Evolutionary conservation across 2,888 invertebrate species (phyloP).

Genomic region (Seira ritae): DNA sequence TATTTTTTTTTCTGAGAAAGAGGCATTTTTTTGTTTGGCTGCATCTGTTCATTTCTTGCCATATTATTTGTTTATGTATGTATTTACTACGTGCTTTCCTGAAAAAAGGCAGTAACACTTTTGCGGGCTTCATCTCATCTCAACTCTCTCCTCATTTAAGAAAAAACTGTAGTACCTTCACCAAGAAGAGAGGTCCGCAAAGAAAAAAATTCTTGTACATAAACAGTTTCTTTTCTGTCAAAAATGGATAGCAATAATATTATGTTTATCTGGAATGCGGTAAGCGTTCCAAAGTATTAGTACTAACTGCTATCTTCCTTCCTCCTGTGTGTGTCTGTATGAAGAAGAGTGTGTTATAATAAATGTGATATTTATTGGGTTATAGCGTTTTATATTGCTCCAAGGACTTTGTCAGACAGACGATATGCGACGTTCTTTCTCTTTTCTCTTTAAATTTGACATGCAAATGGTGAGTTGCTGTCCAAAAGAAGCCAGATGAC

Average conservation of each 20-base stretch:
- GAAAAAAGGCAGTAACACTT: neutral
- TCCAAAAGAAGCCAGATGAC: constrained; percentile 20
- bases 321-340: too few relatives aligned
- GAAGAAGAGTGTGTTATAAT: neutral
- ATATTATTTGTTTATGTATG: neutral
- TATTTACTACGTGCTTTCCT: neutral
- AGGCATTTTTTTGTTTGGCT: neutral
- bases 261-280: constrained; percentile 44
- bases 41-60: neutral
- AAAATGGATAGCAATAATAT: constrained; percentile 28
- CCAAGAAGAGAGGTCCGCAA: neutral
- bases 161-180: neutral
- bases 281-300: constrained; percentile 28
- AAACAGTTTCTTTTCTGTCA: constrained; percentile 24
- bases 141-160: neutral
- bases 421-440: constrained; percentile 7
- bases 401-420: neutral
- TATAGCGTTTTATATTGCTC: neutral
- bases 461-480: constrained; percentile 25
- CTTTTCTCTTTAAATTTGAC: constrained; percentile 30
- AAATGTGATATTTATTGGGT: constrained; percentile 31
- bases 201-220: neutral
- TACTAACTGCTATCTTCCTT: constrained; percentile 1
- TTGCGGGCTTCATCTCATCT: neutral
- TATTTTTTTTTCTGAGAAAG: constrained; percentile 28